phyloP scores from a whole-genome alignment of 2,888 invertebrate species.

The Drosophila mettleri region DNA sequence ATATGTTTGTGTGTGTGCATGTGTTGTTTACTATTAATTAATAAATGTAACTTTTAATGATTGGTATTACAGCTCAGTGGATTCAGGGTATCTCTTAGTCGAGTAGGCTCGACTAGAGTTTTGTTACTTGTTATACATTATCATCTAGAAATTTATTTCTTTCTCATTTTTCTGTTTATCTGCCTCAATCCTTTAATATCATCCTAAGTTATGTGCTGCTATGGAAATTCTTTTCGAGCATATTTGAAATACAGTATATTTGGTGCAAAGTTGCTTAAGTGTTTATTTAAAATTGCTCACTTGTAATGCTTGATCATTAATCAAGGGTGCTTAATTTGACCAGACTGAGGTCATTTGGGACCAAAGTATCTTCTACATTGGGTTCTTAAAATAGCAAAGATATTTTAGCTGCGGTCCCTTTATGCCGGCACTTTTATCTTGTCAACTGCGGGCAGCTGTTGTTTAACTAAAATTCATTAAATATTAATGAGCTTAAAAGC shows the following conservation, averaged over 20 bases:
- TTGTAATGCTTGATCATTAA: slow-evolving; percentile 46
- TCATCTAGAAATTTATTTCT: background rate
- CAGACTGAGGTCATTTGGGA: slow-evolving; percentile 25
- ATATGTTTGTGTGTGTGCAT: too few relatives aligned
- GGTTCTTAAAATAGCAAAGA: slow-evolving; percentile 21
- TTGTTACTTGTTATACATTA: too few relatives aligned
- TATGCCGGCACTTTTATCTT: slow-evolving; percentile 17
- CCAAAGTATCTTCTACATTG: slow-evolving; percentile 5
- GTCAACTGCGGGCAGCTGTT: slow-evolving; percentile 59
- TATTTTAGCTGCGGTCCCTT: slow-evolving; percentile 36
- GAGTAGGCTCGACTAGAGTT: too few relatives aligned
- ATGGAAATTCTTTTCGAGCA: background rate
- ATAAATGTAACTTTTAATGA: too few relatives aligned
- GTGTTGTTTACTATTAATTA: too few relatives aligned
- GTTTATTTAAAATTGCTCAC: slow-evolving; percentile 2
- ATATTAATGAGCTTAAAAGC: slow-evolving; percentile 73
- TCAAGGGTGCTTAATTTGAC: slow-evolving; percentile 54
- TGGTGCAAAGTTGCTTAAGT: background rate
- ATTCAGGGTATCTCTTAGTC: too few relatives aligned
- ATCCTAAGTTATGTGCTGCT: background rate
- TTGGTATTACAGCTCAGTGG: too few relatives aligned
- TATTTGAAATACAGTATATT: slow-evolving; percentile 14
- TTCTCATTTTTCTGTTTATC: background rate
- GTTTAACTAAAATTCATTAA: slow-evolving; percentile 65
- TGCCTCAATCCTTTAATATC: background rate